phyloP scores from a whole-genome alignment of 2,113 vertebrate genomes.

The Cromileptes altivelis region DNA sequence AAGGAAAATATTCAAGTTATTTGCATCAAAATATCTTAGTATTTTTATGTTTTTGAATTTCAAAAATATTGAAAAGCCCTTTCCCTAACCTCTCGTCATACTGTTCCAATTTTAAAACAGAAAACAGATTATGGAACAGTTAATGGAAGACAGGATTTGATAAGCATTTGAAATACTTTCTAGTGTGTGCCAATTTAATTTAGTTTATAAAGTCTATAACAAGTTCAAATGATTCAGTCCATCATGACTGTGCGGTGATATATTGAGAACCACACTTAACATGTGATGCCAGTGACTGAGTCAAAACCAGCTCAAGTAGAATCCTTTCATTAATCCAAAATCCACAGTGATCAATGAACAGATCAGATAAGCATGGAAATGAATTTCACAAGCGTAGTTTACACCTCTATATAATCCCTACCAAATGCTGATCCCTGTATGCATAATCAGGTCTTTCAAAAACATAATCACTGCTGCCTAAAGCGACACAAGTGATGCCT shows the following conservation, averaged over 20 bases:
- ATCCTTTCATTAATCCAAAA: conserved; percentile 2
- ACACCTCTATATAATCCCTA: neutral
- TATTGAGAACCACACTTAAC: neutral
- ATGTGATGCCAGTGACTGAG: neutral
- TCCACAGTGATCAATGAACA: conserved; percentile 5
- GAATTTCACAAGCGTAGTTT: neutral
- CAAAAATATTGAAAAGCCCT: neutral
- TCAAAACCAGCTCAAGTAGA: neutral
- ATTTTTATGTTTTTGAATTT: neutral
- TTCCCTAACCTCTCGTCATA: neutral
- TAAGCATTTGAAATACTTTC: neutral
- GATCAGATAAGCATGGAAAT: neutral
- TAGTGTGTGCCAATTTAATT: conserved; percentile 7
- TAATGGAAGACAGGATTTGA: neutral
- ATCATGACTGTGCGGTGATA: neutral
- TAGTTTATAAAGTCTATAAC: neutral
- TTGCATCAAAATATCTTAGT: neutral
- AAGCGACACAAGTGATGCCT: neutral
- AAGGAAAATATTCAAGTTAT: neutral
- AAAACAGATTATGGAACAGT: neutral
- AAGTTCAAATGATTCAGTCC: neutral
- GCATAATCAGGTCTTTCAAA: conserved; percentile 5
- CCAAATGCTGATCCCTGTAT: neutral
- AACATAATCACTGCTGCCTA: neutral
- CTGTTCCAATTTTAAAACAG: no score